Conservation (phyloP, 2,888 invertebrate genomes). For the Steinernema carpocapsae region DNA sequence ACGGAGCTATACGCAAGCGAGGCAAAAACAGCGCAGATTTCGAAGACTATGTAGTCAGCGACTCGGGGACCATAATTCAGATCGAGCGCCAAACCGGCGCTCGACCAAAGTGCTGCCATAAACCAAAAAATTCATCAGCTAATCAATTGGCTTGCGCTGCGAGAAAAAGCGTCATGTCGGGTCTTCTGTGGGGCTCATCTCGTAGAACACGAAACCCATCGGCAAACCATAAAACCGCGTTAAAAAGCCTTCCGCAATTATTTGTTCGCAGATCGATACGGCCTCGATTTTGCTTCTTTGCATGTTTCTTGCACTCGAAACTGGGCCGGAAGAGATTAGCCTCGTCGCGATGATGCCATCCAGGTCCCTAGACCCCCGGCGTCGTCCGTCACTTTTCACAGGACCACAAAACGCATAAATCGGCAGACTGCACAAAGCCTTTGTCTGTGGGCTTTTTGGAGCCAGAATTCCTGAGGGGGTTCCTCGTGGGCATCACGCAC, state of each 20-base stretch:
- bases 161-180: neutral
- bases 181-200: constrained; percentile 14
- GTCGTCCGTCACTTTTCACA: no score
- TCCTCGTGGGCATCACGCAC: neutral
- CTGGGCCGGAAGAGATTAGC: neutral
- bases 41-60: no score
- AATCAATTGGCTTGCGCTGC: no score
- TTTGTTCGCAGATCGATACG: neutral
- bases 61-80: no score
- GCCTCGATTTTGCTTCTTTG: constrained; percentile 2
- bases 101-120: no score
- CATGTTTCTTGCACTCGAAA: neutral
- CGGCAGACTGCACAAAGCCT: constrained; percentile 13
- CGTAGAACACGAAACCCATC: neutral
- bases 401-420: neutral
- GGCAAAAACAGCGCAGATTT: no score
- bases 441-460: constrained; percentile 4
- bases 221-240: constrained; percentile 11
- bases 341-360: neutral
- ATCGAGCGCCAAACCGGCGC: no score
- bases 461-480: neutral
- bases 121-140: no score
- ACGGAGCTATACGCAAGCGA: no score
- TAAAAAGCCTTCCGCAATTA: neutral
- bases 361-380: no score